These are phyloP conservation scores for Oryzias dopingdopingensis DNA, from an alignment of 2,797 vertebrate genomes.

Conservation along the genomic window DNA sequence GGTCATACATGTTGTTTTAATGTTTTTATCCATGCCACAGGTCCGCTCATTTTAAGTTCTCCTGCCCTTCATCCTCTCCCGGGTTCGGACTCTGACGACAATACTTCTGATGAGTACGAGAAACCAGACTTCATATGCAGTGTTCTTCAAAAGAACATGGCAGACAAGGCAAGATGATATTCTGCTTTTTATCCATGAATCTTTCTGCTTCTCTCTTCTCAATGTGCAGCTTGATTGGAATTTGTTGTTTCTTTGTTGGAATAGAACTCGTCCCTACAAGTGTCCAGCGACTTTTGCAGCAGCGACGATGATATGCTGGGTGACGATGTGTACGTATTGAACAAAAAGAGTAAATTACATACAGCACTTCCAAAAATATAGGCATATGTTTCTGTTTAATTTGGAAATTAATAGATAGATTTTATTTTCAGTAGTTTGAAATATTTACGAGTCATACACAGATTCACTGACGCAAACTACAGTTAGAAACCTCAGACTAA, in stretches of 20 bases:
- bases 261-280: slow-evolving; percentile 65
- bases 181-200: not conserved
- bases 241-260: slow-evolving; percentile 30
- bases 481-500: too few relatives aligned
- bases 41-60: slow-evolving; percentile 1
- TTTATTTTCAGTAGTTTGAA: too few relatives aligned
- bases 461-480: too few relatives aligned
- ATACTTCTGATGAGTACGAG: slow-evolving; percentile 70
- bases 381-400: too few relatives aligned
- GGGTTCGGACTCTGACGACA: slow-evolving; percentile 25
- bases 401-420: too few relatives aligned
- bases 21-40: not conserved
- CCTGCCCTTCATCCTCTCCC: not conserved
- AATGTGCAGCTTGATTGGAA: slow-evolving; percentile 26
- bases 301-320: slow-evolving; percentile 78
- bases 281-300: slow-evolving; percentile 72
- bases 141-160: slow-evolving; percentile 45
- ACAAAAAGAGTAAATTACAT: too few relatives aligned
- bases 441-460: too few relatives aligned
- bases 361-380: too few relatives aligned
- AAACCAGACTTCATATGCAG: slow-evolving; percentile 42
- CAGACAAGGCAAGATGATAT: slow-evolving; percentile 52
- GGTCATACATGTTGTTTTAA: too few relatives aligned
- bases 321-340: slow-evolving; percentile 67
- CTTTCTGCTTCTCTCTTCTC: not conserved